phyloP scores from a whole-genome alignment of 1,140 invertebrate species.

The Conopomorpha cramerella region DNA sequence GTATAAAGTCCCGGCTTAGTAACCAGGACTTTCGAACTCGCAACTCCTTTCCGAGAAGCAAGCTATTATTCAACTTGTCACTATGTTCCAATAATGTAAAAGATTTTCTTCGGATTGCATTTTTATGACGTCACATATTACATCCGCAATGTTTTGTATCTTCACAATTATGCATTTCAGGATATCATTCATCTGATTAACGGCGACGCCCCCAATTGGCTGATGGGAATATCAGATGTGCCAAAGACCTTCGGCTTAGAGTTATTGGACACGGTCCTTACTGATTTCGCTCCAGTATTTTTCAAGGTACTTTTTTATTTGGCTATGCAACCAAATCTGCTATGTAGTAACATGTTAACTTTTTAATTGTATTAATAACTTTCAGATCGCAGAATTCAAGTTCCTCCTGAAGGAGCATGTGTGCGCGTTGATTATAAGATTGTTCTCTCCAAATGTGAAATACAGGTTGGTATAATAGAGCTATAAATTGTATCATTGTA shows the following conservation, averaged over 20 bases:
- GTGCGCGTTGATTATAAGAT: conserved; percentile 95
- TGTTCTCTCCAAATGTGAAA: conserved; percentile 97
- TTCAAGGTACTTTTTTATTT: conserved; percentile 72
- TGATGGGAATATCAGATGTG: conserved; percentile 95
- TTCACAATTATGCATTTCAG: no score
- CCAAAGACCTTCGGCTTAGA: conserved; percentile 96
- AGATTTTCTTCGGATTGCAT: no score
- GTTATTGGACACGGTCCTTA: conserved; percentile 90
- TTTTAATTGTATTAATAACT: no score
- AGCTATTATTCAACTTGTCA: no score
- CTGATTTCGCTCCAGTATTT: conserved; percentile 90
- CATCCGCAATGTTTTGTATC: no score
- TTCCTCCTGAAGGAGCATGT: conserved; percentile 95
- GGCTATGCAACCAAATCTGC: no score
- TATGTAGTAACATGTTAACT: no score
- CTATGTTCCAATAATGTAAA: no score
- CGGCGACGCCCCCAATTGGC: conserved; percentile 93
- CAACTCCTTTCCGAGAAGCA: no score
- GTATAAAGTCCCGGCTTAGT: no score
- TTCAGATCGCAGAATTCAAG: conserved; percentile 91
- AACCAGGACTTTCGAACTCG: no score
- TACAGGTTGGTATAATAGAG: conserved; percentile 69
- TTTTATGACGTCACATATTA: no score
- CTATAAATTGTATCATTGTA: conserved; percentile 37
- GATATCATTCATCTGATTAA: conserved; percentile 96